Conservation (phyloP, 2,797 vertebrate genomes). For the Falco novaeseelandiae region DNA sequence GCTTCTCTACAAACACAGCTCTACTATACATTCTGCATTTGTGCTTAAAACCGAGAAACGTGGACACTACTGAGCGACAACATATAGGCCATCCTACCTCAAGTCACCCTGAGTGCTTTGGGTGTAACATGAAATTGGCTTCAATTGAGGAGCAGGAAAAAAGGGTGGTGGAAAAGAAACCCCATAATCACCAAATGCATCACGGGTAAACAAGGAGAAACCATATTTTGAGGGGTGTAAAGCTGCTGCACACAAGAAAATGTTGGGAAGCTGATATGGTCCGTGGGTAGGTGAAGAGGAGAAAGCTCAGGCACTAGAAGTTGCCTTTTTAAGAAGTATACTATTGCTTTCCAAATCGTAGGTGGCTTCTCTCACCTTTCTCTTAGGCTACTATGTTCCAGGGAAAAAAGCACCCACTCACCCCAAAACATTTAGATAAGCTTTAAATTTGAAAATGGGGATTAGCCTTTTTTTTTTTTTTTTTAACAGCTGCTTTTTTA, state of each 20-base stretch:
- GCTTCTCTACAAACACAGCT: neutral
- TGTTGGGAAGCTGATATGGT: neutral
- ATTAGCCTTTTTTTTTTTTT: neutral
- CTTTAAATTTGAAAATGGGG: neutral
- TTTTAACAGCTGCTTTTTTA: neutral
- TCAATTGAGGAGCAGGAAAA: neutral
- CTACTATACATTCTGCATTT: neutral
- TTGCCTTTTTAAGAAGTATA: neutral
- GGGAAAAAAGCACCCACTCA: accelerated
- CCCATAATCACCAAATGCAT: neutral
- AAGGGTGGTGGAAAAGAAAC: neutral
- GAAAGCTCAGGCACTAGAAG: neutral
- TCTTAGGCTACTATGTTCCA: neutral
- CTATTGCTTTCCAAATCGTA: neutral
- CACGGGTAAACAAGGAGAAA: neutral
- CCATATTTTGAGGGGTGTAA: neutral
- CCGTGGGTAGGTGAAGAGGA: neutral
- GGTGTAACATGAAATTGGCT: neutral
- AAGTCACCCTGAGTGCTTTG: accelerated
- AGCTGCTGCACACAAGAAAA: neutral
- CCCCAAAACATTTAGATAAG: neutral
- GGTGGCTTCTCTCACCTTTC: neutral
- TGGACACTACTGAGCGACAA: neutral
- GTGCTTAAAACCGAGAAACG: neutral
- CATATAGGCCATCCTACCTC: accelerated